Evolutionary conservation across 2,797 vertebrate genomes (phyloP).

Genomic region (Lagodon rhomboides): DNA sequence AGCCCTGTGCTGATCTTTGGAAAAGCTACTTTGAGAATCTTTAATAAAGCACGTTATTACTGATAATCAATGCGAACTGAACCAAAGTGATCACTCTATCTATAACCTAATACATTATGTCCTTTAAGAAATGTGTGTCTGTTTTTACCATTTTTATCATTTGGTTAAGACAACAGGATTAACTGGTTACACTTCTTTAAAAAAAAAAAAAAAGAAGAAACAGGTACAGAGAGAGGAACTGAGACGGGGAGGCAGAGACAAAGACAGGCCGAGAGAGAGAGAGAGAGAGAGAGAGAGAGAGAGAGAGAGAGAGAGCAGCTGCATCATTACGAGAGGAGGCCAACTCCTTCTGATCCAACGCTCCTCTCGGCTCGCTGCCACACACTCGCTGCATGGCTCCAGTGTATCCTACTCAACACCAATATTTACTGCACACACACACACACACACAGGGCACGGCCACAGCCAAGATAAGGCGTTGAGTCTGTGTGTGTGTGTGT

Average conservation of each 20-base stretch:
- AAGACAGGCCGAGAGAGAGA: background rate
- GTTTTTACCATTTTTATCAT: background rate
- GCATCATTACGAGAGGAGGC: conserved; percentile 46
- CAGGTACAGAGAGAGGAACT: background rate
- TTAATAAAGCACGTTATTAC: background rate
- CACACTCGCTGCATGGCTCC: conserved; percentile 44
- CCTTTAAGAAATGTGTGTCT: background rate
- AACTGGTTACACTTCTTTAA: conserved; percentile 25
- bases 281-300: conserved; percentile 17
- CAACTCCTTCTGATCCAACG: conserved; percentile 35
- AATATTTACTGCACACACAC: conserved; percentile 6
- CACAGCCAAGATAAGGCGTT: conserved; percentile 6
- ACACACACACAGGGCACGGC: background rate
- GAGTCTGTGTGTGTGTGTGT: background rate
- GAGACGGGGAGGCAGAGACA: conserved; percentile 20
- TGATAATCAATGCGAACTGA: background rate
- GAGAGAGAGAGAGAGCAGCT: conserved; percentile 44
- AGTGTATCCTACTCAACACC: conserved; percentile 43
- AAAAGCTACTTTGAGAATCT: too few relatives aligned
- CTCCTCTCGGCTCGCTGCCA: conserved; percentile 32
- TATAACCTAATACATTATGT: background rate
- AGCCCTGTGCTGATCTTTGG: too few relatives aligned
- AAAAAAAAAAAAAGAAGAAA: background rate
- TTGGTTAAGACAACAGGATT: conserved; percentile 4
- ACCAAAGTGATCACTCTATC: rapidly evolving